Base-by-base conservation (phyloP, 1,140 invertebrate species). In the Tetranychus urticae region DNA sequence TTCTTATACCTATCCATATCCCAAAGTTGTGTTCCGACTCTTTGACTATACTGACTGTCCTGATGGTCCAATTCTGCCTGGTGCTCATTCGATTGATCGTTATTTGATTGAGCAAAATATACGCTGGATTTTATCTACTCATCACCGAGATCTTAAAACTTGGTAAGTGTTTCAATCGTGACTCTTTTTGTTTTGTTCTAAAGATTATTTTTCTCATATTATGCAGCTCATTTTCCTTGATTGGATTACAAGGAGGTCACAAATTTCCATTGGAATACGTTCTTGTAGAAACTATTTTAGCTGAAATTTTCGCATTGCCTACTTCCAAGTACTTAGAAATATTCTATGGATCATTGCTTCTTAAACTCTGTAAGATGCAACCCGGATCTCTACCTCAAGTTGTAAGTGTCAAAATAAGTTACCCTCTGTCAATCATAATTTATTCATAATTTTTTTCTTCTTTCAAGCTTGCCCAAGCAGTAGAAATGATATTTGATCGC, bases 41-140 rank as follows among this genome's bases (percentile, higher is more conserved):
- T 99, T 99, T 77, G 93, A 97, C 74, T 96, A 97, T 70, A 96
- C 92, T 5, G 93, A 99, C 74, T 96, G 93, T 69, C 90, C 92
- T 10, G 91, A 94, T 74, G 77, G 74, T 14, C 74, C 74, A 52
- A 71, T 77, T 46, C 74, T 98, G 48, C 93, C 94, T 1, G 92
- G 90, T 37, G 85, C 87, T 58, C 91, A 97, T 76, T 88, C 92
- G 0, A 96, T 98, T 64, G 96, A 98, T 73, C 77, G 94, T 66
- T 98, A 92, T 73, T 75, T 98, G 1, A 94, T 98, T 69, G 96
- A 98, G 74, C 91, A 97, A 72, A 91, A 98, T 72, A 74, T 98
- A 6, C 81, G 86, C 68, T 86, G 90, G 65, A 97, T 97, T 50
- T 81, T 98, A 63, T 83, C 90, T 70, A 85, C 85, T 65, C 82